Percentiles rank a stretch among this genome's conserved stretches.
These are phyloP conservation scores for Lepas anatifera DNA, from an alignment of 2,888 invertebrate genomes.

Conservation along the genomic window DNA sequence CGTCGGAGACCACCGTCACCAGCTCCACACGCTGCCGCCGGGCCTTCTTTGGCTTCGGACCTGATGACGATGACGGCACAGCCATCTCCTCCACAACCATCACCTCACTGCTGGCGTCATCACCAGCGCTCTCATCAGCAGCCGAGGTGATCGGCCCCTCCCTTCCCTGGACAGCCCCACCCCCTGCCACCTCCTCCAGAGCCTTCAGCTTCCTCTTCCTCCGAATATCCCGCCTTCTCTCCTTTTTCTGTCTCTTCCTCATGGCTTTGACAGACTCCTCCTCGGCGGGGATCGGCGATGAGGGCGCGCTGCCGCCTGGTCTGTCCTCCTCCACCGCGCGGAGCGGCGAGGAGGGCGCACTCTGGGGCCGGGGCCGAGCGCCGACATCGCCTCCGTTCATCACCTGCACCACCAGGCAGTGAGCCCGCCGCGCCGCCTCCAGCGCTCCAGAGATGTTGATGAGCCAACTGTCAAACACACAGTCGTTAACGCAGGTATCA, in stretches of 20 bases:
- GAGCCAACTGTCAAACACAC: background rate
- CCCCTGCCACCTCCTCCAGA: too few relatives aligned
- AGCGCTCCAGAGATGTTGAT: background rate
- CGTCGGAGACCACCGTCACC: constrained; percentile 29
- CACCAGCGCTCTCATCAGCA: background rate
- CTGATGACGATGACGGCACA: constrained; percentile 87
- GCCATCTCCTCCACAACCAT: constrained; percentile 72
- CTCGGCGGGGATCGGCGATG: background rate
- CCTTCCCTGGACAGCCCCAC: too few relatives aligned
- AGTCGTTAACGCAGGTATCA: too few relatives aligned
- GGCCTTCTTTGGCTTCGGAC: constrained; percentile 58
- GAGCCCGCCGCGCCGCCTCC: background rate
- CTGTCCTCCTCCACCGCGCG: background rate
- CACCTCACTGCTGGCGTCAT: constrained; percentile 82
- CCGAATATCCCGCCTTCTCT: background rate
- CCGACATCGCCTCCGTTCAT: background rate
- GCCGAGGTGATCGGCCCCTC: too few relatives aligned
- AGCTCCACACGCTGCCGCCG: constrained; percentile 32
- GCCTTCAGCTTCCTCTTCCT: background rate
- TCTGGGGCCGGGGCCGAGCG: background rate
- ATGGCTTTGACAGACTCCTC: background rate
- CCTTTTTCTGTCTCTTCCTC: background rate
- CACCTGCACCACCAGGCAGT: background rate
- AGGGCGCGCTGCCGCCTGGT: background rate
- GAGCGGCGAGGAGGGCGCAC: background rate